phyloP scores from a whole-genome alignment of 2,113 vertebrate species.

The Eudyptes chrysolophus region DNA sequence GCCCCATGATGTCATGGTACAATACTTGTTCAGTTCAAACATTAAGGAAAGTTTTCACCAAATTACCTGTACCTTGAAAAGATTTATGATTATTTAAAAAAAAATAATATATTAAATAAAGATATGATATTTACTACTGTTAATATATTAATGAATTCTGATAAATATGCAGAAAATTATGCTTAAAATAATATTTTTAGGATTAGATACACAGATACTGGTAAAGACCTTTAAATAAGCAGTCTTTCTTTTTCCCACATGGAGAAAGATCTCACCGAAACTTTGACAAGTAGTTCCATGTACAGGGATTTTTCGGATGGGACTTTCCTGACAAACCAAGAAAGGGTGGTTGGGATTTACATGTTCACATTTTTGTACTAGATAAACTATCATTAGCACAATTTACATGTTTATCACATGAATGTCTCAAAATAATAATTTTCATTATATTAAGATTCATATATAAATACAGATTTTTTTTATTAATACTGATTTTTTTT shows the following conservation, averaged over 20 bases:
- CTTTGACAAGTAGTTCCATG: too few relatives aligned
- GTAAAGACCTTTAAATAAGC: not conserved
- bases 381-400: not conserved
- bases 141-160: not conserved
- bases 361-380: not conserved
- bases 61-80: not conserved
- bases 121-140: not conserved
- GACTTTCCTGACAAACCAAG: not conserved
- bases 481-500: accelerated
- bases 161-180: not conserved
- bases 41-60: not conserved
- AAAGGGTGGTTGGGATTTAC: not conserved
- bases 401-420: not conserved
- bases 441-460: not conserved
- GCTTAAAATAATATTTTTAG: not conserved
- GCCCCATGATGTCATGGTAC: not conserved
- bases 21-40: not conserved
- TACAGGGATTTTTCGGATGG: not conserved
- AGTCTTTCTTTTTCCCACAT: not conserved
- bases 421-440: not conserved
- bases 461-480: not conserved
- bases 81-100: not conserved
- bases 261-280: not conserved
- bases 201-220: not conserved
- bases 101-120: not conserved